A percentile compares a stretch with the other conserved stretches of the same genome.
Conservation (phyloP, 2,113 vertebrate genomes). For the Lepus timidus region DNA sequence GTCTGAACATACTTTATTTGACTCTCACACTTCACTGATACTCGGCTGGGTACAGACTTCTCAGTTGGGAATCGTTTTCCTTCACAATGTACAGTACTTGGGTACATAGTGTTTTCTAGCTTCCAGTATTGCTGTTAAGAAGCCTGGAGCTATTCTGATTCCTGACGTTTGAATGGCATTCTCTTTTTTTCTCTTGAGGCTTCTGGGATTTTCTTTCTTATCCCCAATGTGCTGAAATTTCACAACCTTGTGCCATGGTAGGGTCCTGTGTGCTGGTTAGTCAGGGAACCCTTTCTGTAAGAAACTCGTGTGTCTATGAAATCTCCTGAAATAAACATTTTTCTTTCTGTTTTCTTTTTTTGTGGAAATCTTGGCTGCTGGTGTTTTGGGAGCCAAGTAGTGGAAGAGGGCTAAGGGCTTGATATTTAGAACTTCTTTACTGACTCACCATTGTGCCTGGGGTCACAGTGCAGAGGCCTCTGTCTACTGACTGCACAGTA, state of each 20-base stretch:
- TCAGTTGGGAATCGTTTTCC: no score
- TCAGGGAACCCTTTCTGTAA: neutral
- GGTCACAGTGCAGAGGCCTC: neutral
- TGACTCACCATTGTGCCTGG: neutral
- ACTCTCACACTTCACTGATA: no score
- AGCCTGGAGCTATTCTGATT: neutral
- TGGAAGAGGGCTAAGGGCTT: neutral
- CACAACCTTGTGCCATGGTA: neutral
- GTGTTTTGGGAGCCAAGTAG: neutral
- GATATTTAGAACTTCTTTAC: neutral
- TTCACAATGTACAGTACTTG: no score
- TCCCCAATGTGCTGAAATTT: neutral
- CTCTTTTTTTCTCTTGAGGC: neutral
- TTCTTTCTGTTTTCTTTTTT: neutral
- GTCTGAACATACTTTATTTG: neutral
- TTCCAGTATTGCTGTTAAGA: neutral
- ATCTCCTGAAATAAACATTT: neutral
- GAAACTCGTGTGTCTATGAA: neutral
- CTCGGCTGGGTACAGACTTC: no score
- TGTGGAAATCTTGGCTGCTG: neutral
- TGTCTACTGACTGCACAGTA: neutral
- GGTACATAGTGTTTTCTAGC: neutral
- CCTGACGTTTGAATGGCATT: neutral
- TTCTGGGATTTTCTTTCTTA: neutral
- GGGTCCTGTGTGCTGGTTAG: neutral